These are phyloP conservation scores for Drosophila meridiana DNA, from an alignment of 2,888 invertebrate genomes.

Conservation along the genomic window DNA sequence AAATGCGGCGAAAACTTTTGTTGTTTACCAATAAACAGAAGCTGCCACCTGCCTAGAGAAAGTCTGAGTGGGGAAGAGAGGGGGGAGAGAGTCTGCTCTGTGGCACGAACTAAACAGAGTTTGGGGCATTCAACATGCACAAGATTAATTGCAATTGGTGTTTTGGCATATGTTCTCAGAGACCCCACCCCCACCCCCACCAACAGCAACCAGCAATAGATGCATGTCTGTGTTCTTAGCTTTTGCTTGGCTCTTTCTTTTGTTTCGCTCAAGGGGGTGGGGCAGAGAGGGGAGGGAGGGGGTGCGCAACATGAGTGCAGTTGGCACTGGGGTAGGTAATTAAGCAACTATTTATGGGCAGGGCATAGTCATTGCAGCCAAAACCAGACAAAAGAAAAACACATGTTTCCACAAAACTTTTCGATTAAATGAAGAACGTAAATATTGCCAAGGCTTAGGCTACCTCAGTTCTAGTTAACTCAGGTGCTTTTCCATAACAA, in stretches of 20 bases:
- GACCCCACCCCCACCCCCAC: background rate
- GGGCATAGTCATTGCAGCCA: conserved; percentile 13
- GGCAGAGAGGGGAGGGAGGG: background rate
- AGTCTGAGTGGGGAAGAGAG: background rate
- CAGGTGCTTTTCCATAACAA: background rate
- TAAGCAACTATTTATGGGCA: conserved; percentile 72
- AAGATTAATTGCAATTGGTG: conserved; percentile 82
- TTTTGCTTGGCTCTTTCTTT: conserved; percentile 44
- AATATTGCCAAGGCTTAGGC: conserved; percentile 5
- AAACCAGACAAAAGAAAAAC: conserved; percentile 47
- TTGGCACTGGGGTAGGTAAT: conserved; percentile 72
- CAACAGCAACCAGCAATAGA: background rate
- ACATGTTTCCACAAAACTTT: conserved; percentile 54
- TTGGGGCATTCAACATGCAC: conserved; percentile 62
- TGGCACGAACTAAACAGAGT: conserved; percentile 14
- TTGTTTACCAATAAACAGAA: conserved; percentile 67
- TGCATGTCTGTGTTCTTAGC: conserved; percentile 24
- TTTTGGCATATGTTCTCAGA: conserved; percentile 79
- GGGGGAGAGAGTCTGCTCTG: background rate
- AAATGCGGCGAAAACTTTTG: conserved; percentile 60
- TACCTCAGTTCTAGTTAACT: background rate
- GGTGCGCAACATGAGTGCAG: conserved; percentile 28
- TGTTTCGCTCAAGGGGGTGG: conserved; percentile 20
- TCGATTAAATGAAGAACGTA: conserved; percentile 30
- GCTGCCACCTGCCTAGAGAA: conserved; percentile 55